Conservation (phyloP, 1,140 invertebrate genomes). For the Apocrypta bakeri region DNA sequence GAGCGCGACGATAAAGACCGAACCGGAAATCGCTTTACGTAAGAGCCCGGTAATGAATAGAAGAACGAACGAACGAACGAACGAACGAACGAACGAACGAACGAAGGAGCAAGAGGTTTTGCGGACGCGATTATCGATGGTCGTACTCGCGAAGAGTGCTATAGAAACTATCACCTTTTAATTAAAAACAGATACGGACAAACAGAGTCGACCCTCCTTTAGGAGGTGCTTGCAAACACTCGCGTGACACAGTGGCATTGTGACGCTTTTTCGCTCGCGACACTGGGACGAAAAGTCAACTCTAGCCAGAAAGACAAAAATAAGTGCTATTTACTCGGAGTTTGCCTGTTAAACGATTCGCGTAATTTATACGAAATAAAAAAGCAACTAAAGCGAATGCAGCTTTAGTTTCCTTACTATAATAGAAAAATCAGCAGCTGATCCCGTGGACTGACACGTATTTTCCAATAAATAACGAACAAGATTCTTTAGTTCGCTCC, state of each 20-base stretch:
- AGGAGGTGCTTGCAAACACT: conserved; percentile 7
- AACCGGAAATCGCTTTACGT: conserved; percentile 41
- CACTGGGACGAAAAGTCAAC: background rate
- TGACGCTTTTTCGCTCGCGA: too few species aligned
- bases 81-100: background rate
- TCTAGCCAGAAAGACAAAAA: background rate
- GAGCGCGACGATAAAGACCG: conserved; percentile 19
- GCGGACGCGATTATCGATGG: conserved; percentile 6
- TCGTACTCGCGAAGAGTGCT: background rate
- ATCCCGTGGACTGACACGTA: conserved; percentile 24
- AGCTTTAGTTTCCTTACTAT: background rate
- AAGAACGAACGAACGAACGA: conserved; percentile 13
- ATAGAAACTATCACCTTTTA: conserved; percentile 18
- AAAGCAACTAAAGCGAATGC: background rate
- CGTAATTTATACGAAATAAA: background rate
- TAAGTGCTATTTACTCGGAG: too few species aligned
- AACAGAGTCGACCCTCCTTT: background rate
- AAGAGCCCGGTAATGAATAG: conserved; percentile 36
- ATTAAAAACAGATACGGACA: conserved; percentile 36
- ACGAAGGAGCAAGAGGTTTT: background rate
- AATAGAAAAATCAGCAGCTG: conserved; percentile 8
- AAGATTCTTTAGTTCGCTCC: conserved; percentile 22
- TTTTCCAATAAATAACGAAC: conserved; percentile 41
- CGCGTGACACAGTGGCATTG: background rate
- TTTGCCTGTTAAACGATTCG: background rate